These are phyloP conservation scores for Tetraneura akinire DNA, from an alignment of 1,140 invertebrate genomes.

Conservation along the genomic window DNA sequence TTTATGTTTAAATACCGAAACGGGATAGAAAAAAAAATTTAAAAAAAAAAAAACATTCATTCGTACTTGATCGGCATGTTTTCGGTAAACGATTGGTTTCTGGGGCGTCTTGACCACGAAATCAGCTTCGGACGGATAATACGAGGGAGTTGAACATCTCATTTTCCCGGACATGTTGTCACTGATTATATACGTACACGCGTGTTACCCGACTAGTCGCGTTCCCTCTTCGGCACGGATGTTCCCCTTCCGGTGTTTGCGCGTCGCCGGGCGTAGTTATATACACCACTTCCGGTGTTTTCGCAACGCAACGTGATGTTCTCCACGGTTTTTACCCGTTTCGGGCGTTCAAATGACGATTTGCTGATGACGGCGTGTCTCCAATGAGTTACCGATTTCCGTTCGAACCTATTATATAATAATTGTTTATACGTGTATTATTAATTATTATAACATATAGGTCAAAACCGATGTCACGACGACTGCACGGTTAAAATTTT, in stretches of 20 bases:
- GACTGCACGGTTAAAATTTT: too few relatives aligned
- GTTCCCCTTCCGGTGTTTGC: constrained; percentile 4
- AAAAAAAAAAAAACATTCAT: too few relatives aligned
- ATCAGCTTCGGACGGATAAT: constrained; percentile 37
- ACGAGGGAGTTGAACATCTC: constrained; percentile 39
- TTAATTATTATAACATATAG: too few relatives aligned
- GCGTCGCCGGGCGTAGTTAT: constrained; percentile 21
- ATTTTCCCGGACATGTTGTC: constrained; percentile 34
- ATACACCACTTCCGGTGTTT: constrained; percentile 42
- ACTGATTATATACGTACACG: constrained; percentile 25
- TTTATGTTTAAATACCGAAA: too few relatives aligned
- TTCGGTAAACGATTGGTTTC: not conserved
- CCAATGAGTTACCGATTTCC: not conserved
- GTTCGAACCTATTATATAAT: too few relatives aligned
- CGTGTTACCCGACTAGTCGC: too few relatives aligned
- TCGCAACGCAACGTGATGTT: not conserved
- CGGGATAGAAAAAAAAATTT: too few relatives aligned
- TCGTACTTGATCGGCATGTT: constrained; percentile 57
- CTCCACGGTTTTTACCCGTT: constrained; percentile 21
- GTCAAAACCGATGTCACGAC: too few relatives aligned
- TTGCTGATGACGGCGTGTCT: not conserved
- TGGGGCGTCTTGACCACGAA: constrained; percentile 45
- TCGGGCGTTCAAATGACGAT: constrained; percentile 15
- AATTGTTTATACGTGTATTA: too few relatives aligned
- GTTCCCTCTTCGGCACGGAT: not conserved